phyloP scores from a whole-genome alignment of 2,888 invertebrate genomes.

The Thymelicus acteon region DNA sequence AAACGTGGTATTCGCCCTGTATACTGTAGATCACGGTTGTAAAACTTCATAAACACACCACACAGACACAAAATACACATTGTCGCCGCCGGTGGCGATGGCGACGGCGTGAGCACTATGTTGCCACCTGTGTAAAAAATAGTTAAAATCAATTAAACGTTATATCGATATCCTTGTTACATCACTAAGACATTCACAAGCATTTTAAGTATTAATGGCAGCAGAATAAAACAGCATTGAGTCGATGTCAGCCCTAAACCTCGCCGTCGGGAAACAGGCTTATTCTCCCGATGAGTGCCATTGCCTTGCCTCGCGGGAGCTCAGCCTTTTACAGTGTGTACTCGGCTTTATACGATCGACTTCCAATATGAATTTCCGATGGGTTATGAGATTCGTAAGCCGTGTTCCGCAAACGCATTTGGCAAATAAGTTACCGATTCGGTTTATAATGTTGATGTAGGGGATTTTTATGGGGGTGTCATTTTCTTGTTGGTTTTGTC shows the following conservation, averaged over 20 bases:
- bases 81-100: no score
- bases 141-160: neutral
- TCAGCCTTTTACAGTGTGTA: slow-evolving; percentile 80
- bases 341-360: slow-evolving; percentile 76
- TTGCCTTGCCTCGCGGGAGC: slow-evolving; percentile 73
- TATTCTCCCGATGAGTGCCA: slow-evolving; percentile 82
- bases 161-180: slow-evolving; percentile 49
- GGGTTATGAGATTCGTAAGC: slow-evolving; percentile 76
- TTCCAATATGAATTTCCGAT: slow-evolving; percentile 82
- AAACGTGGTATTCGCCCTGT: no score
- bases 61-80: no score
- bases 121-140: no score
- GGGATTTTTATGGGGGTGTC: slow-evolving; percentile 4
- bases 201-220: slow-evolving; percentile 83
- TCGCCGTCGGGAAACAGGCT: slow-evolving; percentile 82
- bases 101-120: no score
- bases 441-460: slow-evolving; percentile 49
- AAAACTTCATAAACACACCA: no score
- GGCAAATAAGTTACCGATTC: slow-evolving; percentile 66
- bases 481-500: neutral
- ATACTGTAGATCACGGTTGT: no score
- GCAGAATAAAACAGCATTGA: slow-evolving; percentile 82
- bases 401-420: slow-evolving; percentile 68
- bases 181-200: slow-evolving; percentile 69
- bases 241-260: slow-evolving; percentile 80